Evolutionary conservation across 2,888 invertebrate species (phyloP).

Genomic region (Aquatica leii): DNA sequence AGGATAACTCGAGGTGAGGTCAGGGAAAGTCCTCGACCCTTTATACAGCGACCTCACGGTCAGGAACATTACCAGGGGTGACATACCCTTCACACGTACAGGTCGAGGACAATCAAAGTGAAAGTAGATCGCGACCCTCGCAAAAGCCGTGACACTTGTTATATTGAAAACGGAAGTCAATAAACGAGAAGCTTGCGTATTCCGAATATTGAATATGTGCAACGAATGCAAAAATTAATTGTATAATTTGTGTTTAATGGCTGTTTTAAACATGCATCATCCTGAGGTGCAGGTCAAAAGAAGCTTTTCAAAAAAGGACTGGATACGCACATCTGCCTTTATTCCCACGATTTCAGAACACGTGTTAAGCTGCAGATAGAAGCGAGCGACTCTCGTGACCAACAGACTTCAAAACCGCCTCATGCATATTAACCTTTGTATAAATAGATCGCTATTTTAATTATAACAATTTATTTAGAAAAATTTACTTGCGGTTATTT

Average conservation of each 20-base stretch:
- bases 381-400: conserved; percentile 48
- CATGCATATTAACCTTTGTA: conserved; percentile 12
- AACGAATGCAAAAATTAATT: conserved; percentile 9
- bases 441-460: conserved; percentile 11
- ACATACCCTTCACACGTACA: conserved; percentile 29
- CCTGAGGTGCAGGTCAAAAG: conserved; percentile 33
- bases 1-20: conserved; percentile 35
- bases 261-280: conserved; percentile 31
- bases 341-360: conserved; percentile 59
- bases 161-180: conserved; percentile 12
- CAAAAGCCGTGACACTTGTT: conserved; percentile 17
- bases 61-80: conserved; percentile 33
- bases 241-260: conserved; percentile 13
- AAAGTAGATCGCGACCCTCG: conserved; percentile 32
- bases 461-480: neutral
- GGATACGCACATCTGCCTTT: conserved; percentile 57
- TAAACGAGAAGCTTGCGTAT: conserved; percentile 22
- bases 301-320: conserved; percentile 44
- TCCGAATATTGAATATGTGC: conserved; percentile 18
- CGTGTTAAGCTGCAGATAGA: conserved; percentile 52
- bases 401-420: conserved; percentile 27
- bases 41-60: conserved; percentile 27
- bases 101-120: conserved; percentile 29
- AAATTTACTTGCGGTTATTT: too few species aligned
- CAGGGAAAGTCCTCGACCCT: conserved; percentile 36